Conservation (phyloP, 1,140 invertebrate genomes). For the Macrobrachium nipponense region DNA sequence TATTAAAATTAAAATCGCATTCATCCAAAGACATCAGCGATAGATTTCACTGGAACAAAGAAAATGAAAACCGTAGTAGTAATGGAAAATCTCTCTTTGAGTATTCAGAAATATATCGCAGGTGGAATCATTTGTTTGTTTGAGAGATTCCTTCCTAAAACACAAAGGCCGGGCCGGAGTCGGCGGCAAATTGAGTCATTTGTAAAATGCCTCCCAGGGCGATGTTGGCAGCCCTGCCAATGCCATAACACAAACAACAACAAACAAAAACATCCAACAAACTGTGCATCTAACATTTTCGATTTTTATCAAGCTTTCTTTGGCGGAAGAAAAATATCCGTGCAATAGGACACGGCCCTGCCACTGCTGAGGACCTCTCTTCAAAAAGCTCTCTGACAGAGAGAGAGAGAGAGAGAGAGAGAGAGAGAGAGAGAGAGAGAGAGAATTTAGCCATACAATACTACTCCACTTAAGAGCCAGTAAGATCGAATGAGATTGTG, state of each 20-base stretch:
- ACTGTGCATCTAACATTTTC: not conserved
- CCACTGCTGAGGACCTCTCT: not conserved
- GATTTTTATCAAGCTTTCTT: not conserved
- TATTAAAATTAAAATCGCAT: too few relatives aligned
- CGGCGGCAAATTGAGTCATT: conserved; percentile 59
- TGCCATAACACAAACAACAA: not conserved
- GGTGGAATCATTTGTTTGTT: too few relatives aligned
- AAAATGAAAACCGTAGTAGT: too few relatives aligned
- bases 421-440: not conserved
- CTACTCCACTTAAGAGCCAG: too few relatives aligned
- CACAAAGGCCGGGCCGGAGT: conserved; percentile 18
- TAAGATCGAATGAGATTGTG: too few relatives aligned
- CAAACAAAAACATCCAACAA: not conserved
- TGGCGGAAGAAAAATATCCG: not conserved
- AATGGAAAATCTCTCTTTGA: too few relatives aligned
- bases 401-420: not conserved
- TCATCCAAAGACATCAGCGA: too few relatives aligned
- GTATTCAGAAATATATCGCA: too few relatives aligned
- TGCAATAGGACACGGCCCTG: not conserved
- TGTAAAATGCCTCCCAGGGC: conserved; percentile 55
- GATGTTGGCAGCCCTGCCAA: conserved; percentile 44
- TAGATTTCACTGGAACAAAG: too few relatives aligned
- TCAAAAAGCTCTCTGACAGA: not conserved
- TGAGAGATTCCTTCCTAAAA: too few relatives aligned
- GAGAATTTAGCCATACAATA: too few relatives aligned